Evolutionary conservation across 2,888 invertebrate species (phyloP), one percentile per base, ranked within the genome.

Genomic region (Drosophila quinaria): DNA sequence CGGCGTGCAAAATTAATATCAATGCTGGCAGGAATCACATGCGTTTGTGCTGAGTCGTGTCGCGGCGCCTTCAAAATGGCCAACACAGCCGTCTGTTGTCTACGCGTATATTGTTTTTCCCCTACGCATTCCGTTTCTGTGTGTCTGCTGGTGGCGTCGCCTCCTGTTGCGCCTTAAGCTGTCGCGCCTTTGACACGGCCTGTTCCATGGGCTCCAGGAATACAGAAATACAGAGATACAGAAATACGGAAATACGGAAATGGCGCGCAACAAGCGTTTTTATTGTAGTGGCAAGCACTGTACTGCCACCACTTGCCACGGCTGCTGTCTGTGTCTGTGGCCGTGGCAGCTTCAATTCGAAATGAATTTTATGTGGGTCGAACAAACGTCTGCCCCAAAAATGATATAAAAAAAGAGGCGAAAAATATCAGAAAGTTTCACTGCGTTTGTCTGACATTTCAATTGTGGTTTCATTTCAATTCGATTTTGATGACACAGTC

Each of bases 401-500:
- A 50, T 37, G 31, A 17, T 6, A 31, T 46, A 51, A 55, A 33
- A 33, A 33, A 13, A 59, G 25, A 17, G 17, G 13, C 39, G 17
- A 17, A 31, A n/a, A 29, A 39, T 33, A 73, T 64, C 79, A 51
- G 66, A 78, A 81, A 73, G 68, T 89, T 83, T 70, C 69, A 68
- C 55, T 66, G 65, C 60, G 74, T 76, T 80, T 76, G 82, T 72
- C 75, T 80, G 88, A 87, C 86, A 89, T 87, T 87, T 89, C 82
- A 89, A 87, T 89, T 87, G 88, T 75, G 90, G 88, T 87, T 73
- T 70, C 88, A 72, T 77, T 76, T 66, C 85, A 75, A 84, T 80
- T 89, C 80, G 78, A 87, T 84, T 90, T 81, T 79, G 87, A 86
- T 86, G 78, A 88, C 87, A 86, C 77, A 79, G 79, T 65, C 77